Percentiles rank a stretch among this genome's conserved stretches.
Conservation (phyloP, 2,797 vertebrate genomes). For the Spatula versicolor region DNA sequence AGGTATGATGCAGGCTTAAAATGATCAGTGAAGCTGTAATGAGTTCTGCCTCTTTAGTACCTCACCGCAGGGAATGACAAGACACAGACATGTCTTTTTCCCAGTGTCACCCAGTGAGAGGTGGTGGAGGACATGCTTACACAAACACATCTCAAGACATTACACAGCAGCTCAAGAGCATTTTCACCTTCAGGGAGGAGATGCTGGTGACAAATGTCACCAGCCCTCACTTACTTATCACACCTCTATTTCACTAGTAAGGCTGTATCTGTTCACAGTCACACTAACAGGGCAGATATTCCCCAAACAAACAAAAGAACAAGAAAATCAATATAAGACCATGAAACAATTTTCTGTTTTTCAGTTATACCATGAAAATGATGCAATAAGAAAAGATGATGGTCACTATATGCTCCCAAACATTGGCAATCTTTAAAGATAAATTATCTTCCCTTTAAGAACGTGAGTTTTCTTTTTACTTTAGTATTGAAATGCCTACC, state of each 20-base stretch:
- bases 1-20: neutral
- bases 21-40: neutral
- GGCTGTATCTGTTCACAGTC: neutral
- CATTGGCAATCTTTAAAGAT: neutral
- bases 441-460: neutral
- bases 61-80: neutral
- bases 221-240: neutral
- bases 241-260: neutral
- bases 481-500: constrained; percentile 74
- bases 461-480: neutral
- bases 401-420: neutral
- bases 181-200: neutral
- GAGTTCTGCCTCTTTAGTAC: neutral
- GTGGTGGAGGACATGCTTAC: neutral
- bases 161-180: neutral
- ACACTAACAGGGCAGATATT: fast-evolving
- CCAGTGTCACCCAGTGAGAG: neutral
- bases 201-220: neutral
- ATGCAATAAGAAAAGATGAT: neutral
- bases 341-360: neutral
- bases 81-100: neutral
- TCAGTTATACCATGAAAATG: neutral
- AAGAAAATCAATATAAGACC: neutral
- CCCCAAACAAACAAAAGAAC: neutral
- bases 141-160: neutral